These are phyloP conservation scores for Stenoptilia bipunctidactyla DNA, from an alignment of 2,888 invertebrate species.

Conservation along the genomic window DNA sequence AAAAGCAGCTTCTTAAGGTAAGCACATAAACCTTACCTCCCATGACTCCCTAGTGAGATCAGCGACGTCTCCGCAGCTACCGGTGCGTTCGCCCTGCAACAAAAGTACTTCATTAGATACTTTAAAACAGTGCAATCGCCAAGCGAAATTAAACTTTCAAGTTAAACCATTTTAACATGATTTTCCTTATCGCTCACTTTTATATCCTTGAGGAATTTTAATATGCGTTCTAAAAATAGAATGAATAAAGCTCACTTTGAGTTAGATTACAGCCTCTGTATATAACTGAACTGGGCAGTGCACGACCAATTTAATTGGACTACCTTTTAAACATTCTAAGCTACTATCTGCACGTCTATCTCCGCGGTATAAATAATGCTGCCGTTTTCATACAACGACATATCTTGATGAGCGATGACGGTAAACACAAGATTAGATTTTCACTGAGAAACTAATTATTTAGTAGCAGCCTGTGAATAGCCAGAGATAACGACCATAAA, in stretches of 20 bases:
- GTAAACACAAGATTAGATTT: constrained; percentile 23
- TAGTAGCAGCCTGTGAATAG: constrained; percentile 13
- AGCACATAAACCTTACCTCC: constrained; percentile 79
- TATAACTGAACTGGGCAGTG: no score
- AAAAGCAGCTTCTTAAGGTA: no score
- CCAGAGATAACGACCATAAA: background rate
- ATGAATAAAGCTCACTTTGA: no score
- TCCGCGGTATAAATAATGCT: constrained; percentile 21
- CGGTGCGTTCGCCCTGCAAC: constrained; percentile 67
- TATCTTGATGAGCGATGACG: constrained; percentile 45
- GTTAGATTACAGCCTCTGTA: no score
- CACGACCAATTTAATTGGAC: no score
- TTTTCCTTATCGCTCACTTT: no score
- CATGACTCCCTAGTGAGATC: constrained; percentile 91
- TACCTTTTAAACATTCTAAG: constrained; percentile 2
- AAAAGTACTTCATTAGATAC: no score
- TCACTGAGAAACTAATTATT: constrained; percentile 14
- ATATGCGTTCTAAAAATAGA: no score
- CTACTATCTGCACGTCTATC: constrained; percentile 6
- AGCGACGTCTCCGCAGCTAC: constrained; percentile 80
- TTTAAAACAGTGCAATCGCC: no score
- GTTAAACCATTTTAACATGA: no score
- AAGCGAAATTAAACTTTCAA: no score
- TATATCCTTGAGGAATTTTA: no score
- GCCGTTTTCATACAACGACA: constrained; percentile 17